Conservation (phyloP, 2,888 invertebrate species). For the Eucriotettix oculatus region DNA sequence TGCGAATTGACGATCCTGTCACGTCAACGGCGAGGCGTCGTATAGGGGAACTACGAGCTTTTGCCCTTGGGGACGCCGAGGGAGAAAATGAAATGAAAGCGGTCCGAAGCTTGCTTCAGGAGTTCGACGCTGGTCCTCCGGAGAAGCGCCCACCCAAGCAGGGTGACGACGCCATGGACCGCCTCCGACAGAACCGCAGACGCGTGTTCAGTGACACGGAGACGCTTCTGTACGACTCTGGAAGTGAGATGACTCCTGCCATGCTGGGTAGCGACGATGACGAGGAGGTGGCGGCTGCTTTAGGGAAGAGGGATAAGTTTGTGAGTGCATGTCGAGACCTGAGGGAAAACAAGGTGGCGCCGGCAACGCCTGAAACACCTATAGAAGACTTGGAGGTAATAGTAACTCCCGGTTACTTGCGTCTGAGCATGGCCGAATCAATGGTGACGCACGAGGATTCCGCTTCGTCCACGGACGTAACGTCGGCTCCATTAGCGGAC, state of each 20-base stretch:
- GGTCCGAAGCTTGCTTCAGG: constrained; percentile 16
- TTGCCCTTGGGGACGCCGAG: neutral
- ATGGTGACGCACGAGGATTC: constrained; percentile 23
- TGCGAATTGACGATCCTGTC: constrained; percentile 13
- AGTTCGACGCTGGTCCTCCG: neutral
- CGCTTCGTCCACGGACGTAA: constrained; percentile 14
- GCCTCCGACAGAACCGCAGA: constrained; percentile 17
- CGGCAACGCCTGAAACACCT: constrained; percentile 9
- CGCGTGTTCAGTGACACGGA: constrained; percentile 31
- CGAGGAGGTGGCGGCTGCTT: constrained; percentile 18
- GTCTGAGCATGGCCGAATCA: constrained; percentile 26
- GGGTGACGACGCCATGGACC: constrained; percentile 16
- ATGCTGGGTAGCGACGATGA: constrained; percentile 13
- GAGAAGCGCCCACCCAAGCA: neutral
- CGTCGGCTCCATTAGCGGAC: neutral
- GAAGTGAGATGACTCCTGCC: constrained; percentile 21
- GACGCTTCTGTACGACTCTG: constrained; percentile 28
- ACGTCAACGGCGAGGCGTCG: neutral
- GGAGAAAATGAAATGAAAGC: neutral
- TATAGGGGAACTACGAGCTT: neutral
- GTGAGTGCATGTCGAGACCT: constrained; percentile 15
- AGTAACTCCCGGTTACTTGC: constrained; percentile 19
- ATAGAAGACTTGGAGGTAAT: constrained; percentile 17
- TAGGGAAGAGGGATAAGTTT: constrained; percentile 16
- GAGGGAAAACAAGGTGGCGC: constrained; percentile 14